Conservation (phyloP, 2,888 invertebrate genomes). For the Cetonia aurata region DNA sequence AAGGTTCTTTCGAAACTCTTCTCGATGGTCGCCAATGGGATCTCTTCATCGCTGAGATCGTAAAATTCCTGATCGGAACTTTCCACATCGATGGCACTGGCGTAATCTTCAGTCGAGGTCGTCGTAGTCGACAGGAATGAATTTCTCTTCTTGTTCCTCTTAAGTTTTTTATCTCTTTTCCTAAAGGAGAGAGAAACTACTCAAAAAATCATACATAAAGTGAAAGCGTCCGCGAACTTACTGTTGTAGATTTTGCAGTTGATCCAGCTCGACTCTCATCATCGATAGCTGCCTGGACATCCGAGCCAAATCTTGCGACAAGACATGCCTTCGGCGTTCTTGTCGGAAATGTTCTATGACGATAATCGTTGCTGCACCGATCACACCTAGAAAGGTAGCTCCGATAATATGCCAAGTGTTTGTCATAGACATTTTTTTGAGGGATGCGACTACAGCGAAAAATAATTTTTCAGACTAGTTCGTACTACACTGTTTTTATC, state of each 20-base stretch:
- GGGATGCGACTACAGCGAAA: no score
- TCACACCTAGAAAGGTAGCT: slow-evolving; percentile 63
- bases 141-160: slow-evolving; percentile 34
- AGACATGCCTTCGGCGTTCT: slow-evolving; percentile 59
- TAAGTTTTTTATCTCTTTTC: slow-evolving; percentile 39
- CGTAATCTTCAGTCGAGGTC: slow-evolving; percentile 59
- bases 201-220: slow-evolving; percentile 8
- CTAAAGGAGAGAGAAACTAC: slow-evolving; percentile 9
- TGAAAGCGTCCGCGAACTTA: neutral
- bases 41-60: slow-evolving; percentile 64
- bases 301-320: slow-evolving; percentile 62
- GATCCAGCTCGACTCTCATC: slow-evolving; percentile 59
- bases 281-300: slow-evolving; percentile 59
- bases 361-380: slow-evolving; percentile 63
- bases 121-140: slow-evolving; percentile 47
- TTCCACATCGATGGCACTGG: slow-evolving; percentile 58
- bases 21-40: neutral
- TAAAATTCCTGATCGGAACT: slow-evolving; percentile 65
- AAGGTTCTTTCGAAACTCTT: slow-evolving; percentile 43
- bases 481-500: no score
- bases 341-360: slow-evolving; percentile 62
- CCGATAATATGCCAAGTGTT: slow-evolving; percentile 56
- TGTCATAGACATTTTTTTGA: slow-evolving; percentile 45
- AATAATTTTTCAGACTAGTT: no score
- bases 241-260: slow-evolving; percentile 56